Evolutionary conservation across 2,797 vertebrate genomes (phyloP), one percentile per base, ranked within the genome.

Genomic region (Lagodon rhomboides): DNA sequence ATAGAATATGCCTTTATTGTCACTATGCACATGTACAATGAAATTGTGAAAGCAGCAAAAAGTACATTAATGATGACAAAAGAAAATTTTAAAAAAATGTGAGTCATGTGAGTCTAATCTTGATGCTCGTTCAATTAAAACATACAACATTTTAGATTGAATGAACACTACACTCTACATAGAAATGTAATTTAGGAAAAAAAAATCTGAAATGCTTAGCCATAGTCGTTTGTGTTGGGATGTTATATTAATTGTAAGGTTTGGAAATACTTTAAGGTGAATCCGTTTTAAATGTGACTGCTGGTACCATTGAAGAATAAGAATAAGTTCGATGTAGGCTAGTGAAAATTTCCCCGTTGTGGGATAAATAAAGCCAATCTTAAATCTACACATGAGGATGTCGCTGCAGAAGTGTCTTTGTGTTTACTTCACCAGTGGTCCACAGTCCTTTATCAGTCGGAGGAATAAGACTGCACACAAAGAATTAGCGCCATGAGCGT

Each of bases 31-130:
- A n/a, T n/a, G n/a, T n/a, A n/a, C n/a, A n/a, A n/a, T n/a, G n/a
- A n/a, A n/a, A n/a, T n/a, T n/a, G n/a, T n/a, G 47, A 61, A 65
- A 72, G 46, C 20, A 60, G 11, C 55, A 13, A 56, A 25, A 58
- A 47, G n/a, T 64, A 41, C 5, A 51, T 62, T 60, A 43, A 75
- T 49, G 20, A 65, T 25, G 25, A 70, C 6, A 34, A 74, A 67
- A 9, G 4, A 17, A 27, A 43, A 17, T 27, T 34, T n/a, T n/a
- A n/a, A n/a, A n/a, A n/a, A n/a, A n/a, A n/a, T n/a, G n/a, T n/a
- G n/a, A n/a, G n/a, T 16, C 25, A 53, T 64, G 63, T 12, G 13
- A 71, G 43, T 20, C 53, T n/a, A 4, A 11, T 49, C 0, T 4
- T 64, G 18, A 3, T 67, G 49, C 12, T 17, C 34, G 25, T 71